Percentiles rank a stretch among this genome's conserved stretches.
phyloP scores from a whole-genome alignment of 2,888 invertebrate genomes.

The Limnephilus lunatus region DNA sequence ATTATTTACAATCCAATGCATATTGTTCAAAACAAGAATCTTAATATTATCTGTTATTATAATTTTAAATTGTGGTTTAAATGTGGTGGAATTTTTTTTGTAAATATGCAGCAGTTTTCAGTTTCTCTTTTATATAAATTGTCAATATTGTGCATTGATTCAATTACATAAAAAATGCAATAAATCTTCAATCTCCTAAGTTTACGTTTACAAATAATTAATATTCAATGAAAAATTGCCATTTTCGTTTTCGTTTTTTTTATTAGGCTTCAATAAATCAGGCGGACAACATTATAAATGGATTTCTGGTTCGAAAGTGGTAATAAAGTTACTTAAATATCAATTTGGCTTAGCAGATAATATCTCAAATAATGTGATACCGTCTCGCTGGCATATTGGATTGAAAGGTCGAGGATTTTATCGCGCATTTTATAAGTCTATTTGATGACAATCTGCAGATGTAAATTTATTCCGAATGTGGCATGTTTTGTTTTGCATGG shows the following conservation, averaged over 20 bases:
- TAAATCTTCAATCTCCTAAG: background rate
- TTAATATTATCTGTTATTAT: background rate
- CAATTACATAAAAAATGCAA: background rate
- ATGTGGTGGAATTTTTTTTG: background rate
- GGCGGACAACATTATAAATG: background rate
- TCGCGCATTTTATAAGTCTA: background rate
- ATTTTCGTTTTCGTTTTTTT: background rate
- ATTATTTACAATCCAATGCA: background rate
- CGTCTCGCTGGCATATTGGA: background rate
- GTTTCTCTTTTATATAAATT: background rate
- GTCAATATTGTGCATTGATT: background rate
- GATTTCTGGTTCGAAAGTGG: background rate
- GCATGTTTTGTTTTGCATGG: too few relatives aligned
- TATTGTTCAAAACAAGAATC: background rate
- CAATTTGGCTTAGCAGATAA: background rate
- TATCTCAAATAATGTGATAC: background rate
- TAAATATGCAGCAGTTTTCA: background rate
- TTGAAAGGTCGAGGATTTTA: background rate
- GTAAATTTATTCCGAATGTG: too few relatives aligned
- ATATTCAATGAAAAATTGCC: background rate
- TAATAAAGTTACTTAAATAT: background rate
- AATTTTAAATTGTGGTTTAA: background rate
- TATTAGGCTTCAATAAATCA: background rate
- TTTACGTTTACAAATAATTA: background rate
- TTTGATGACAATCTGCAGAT: background rate